phyloP scores from a whole-genome alignment of 1,140 invertebrate species.

The Drosophila teissieri region DNA sequence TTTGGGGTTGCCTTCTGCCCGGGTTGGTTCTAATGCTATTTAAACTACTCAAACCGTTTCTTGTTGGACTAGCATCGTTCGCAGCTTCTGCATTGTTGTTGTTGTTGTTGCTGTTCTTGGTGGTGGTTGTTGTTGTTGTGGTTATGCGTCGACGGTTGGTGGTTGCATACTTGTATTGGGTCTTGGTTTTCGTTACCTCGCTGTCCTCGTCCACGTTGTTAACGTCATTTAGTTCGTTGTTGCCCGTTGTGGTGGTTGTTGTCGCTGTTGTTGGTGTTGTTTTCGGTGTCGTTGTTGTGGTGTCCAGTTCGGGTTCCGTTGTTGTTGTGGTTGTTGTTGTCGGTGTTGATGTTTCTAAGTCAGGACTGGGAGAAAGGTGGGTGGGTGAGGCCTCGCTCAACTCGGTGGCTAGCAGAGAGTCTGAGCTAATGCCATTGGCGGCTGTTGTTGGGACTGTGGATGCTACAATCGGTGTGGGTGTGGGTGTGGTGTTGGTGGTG shows the following conservation, averaged over 20 bases:
- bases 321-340: conserved; percentile 35
- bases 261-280: conserved; percentile 40
- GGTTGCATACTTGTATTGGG: conserved; percentile 51
- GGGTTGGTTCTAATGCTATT: conserved; percentile 70
- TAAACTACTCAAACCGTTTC: conserved; percentile 71
- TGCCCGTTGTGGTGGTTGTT: conserved; percentile 37
- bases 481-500: conserved; percentile 57
- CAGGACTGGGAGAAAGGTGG: conserved; percentile 32
- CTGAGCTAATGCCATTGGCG: conserved; percentile 30
- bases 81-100: conserved; percentile 58
- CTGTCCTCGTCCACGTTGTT: conserved; percentile 55
- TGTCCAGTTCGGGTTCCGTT: conserved; percentile 72
- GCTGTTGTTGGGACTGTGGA: conserved; percentile 49
- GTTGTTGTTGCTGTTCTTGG: conserved; percentile 30
- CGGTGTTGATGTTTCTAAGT: conserved; percentile 36
- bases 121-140: conserved; percentile 37
- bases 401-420: conserved; percentile 40
- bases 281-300: conserved; percentile 30
- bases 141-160: conserved; percentile 51
- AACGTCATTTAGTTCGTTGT: conserved; percentile 42
- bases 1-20: conserved; percentile 72
- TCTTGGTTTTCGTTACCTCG: conserved; percentile 69
- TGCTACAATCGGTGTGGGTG: conserved; percentile 64
- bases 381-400: conserved; percentile 24
- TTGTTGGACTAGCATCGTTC: conserved; percentile 74